Base-by-base conservation (phyloP, 2,797 vertebrate species). In the Oceanodroma leucorhoa region DNA sequence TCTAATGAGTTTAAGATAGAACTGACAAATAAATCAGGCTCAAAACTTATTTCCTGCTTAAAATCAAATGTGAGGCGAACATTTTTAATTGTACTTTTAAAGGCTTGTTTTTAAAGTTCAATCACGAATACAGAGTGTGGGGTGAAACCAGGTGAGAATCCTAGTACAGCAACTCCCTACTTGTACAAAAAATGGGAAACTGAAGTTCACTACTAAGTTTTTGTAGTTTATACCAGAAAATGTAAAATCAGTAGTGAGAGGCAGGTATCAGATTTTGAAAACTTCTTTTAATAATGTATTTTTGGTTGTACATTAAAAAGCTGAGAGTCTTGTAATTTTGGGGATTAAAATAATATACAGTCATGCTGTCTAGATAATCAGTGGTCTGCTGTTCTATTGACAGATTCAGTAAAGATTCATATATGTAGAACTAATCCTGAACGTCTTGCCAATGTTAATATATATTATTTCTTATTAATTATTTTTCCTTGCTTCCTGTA, bases 1-100 rank as follows among this genome's bases (percentile, higher is more conserved):
- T 72, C 19, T 91, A 94, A 89, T 87, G 57, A 89, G 14, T 75
- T 87, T 79, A 87, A 92, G 79, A 71, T 85, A 51, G 36, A 62
- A 54, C 7, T 87, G 76, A 57, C 16, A 83, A 81, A 82, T 75
- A 83, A 93, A 70, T 90, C 69, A 87, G 40, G n/a, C 34, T 57
- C 17, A 69, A 82, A 92, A 86, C 6, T 51, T 91, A 36, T 75
- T 88, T 71, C 11, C n/a, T 84, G 10, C 22, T 69, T 62, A 78
- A 91, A 94, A 88, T 16, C 0, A 7, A 91, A 69, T 6, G 1
- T 14, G 4, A 75, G 2, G 1, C 71, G 27, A 76, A 83, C 1
- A 5, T 29, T 81, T 81, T 72, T 53, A 70, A 87, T 62, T 83
- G 2, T 30, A 23, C 54, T 83, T 73, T 89, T 82, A 23, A 73